phyloP scores from a whole-genome alignment of 2,113 vertebrate genomes.

The Orientallactaga bullata region DNA sequence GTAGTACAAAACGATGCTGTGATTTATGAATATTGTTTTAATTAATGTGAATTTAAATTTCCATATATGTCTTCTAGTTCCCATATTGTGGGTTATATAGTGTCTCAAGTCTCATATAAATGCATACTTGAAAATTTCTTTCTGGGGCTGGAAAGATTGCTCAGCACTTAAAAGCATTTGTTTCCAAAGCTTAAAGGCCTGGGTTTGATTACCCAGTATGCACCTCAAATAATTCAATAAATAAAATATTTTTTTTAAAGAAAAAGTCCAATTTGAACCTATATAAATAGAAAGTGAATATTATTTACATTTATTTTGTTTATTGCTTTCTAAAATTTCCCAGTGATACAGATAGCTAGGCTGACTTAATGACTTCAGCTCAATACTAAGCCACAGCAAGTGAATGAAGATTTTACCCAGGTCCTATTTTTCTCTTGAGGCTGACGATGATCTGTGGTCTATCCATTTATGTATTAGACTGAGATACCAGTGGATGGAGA shows the following conservation, averaged over 20 bases:
- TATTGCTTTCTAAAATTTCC: neutral
- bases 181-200: no score
- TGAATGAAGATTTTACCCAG: slow-evolving; percentile 40
- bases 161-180: no score
- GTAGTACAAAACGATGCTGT: neutral
- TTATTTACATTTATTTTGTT: slow-evolving; percentile 3
- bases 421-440: neutral
- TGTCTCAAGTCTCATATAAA: neutral
- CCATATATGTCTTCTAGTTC: neutral
- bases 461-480: neutral
- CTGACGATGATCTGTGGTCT: neutral
- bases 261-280: neutral
- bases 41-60: slow-evolving; percentile 31
- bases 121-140: neutral
- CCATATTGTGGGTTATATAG: neutral
- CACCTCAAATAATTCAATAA: no score
- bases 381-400: neutral
- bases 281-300: neutral
- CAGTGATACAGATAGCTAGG: neutral
- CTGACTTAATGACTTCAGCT: neutral
- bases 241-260: no score
- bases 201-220: no score
- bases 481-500: neutral
- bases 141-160: neutral
- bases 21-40: slow-evolving; percentile 26